phyloP scores from a whole-genome alignment of 2,113 vertebrate genomes.

The Puntigrus tetrazona region DNA sequence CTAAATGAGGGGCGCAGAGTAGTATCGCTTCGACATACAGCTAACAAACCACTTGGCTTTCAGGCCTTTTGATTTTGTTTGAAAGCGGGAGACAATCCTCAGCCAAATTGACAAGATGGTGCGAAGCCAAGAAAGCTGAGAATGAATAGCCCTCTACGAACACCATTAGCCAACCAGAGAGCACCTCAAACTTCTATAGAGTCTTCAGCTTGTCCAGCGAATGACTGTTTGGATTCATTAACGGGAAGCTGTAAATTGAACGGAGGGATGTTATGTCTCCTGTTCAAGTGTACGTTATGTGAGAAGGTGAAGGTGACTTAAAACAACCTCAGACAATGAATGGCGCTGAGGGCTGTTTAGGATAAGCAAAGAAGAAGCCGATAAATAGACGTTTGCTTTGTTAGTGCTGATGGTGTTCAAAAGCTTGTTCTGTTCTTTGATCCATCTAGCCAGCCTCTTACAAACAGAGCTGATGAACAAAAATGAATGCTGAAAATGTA shows the following conservation, averaged over 20 bases:
- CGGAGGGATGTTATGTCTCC: background rate
- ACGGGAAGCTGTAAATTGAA: constrained; percentile 26
- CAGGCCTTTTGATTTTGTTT: constrained; percentile 37
- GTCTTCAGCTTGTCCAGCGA: constrained; percentile 26
- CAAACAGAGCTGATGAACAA: constrained; percentile 56
- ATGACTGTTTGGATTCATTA: constrained; percentile 31
- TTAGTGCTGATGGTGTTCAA: constrained; percentile 63
- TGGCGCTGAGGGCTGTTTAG: constrained; percentile 15
- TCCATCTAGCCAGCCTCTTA: constrained; percentile 62
- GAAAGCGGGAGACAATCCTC: constrained; percentile 29
- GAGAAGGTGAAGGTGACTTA: constrained; percentile 28
- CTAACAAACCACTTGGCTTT: constrained; percentile 50
- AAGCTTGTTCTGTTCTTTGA: constrained; percentile 64
- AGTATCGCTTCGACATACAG: constrained; percentile 35
- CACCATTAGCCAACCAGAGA: constrained; percentile 48
- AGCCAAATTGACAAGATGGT: constrained; percentile 35
- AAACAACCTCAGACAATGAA: constrained; percentile 10
- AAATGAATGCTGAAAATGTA: constrained; percentile 7
- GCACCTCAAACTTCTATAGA: constrained; percentile 11
- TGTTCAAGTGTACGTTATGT: background rate
- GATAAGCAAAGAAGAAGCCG: constrained; percentile 6
- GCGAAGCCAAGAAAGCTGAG: constrained; percentile 27
- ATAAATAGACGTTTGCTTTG: constrained; percentile 66
- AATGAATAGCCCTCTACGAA: constrained; percentile 6
- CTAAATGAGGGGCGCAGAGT: constrained; percentile 37